Conservation (phyloP, 2,888 invertebrate genomes). For the Furcula furcula region DNA sequence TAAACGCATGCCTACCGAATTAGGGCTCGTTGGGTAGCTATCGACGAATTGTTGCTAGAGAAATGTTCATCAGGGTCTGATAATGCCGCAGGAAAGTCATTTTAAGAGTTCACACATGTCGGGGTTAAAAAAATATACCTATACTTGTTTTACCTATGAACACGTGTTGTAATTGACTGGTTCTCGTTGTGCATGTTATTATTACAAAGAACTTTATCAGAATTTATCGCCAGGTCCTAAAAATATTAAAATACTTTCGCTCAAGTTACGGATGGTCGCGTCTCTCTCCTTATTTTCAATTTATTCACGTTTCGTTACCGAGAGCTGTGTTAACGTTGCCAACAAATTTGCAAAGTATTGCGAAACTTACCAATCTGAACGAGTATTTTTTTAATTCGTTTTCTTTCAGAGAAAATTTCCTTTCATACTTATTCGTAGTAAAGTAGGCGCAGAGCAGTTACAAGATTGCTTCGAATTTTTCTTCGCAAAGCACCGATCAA, state of each 20-base stretch:
- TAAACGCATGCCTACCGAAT: too few relatives aligned
- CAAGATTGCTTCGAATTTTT: conserved; percentile 19
- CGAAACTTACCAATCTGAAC: conserved; percentile 47
- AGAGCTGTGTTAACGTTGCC: conserved; percentile 47
- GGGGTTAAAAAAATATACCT: too few relatives aligned
- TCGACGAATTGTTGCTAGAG: too few relatives aligned
- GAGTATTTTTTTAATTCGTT: conserved; percentile 44
- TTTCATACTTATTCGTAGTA: conserved; percentile 25
- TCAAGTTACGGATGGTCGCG: conserved; percentile 38
- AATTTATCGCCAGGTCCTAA: conserved; percentile 24
- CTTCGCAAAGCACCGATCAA: too few relatives aligned
- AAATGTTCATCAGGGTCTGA: too few relatives aligned
- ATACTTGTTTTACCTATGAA: too few relatives aligned
- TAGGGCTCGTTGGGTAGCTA: too few relatives aligned
- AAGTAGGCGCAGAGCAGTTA: conserved; percentile 21
- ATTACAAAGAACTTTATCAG: conserved; percentile 7
- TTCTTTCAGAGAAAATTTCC: conserved; percentile 32
- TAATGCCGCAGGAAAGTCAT: too few relatives aligned
- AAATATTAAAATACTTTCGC: conserved; percentile 35
- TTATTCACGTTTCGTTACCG: conserved; percentile 50
- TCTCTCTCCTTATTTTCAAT: conserved; percentile 45
- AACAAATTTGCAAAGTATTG: conserved; percentile 49
- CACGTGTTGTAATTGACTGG: too few relatives aligned
- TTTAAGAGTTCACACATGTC: too few relatives aligned
- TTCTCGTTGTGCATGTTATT: not conserved